These are phyloP conservation scores for Aethes cnicana DNA, from an alignment of 2,888 invertebrate genomes.

Conservation along the genomic window DNA sequence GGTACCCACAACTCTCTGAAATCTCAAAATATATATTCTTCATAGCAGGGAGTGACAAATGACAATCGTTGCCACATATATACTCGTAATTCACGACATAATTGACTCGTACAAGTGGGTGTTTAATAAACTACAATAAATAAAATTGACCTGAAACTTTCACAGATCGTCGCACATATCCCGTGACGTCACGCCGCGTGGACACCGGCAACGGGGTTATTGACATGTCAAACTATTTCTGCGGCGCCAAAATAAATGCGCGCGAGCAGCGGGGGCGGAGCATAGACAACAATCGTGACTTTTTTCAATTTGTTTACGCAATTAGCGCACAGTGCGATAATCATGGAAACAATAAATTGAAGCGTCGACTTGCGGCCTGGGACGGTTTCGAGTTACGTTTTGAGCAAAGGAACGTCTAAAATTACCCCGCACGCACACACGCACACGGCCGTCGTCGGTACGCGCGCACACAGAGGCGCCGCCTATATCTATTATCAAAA, in stretches of 20 bases:
- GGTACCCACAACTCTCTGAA: no score
- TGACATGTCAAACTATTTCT: slow-evolving; percentile 80
- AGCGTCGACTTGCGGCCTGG: slow-evolving; percentile 79
- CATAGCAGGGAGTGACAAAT: no score
- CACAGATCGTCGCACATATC: slow-evolving; percentile 60
- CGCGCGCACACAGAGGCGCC: slow-evolving; percentile 63
- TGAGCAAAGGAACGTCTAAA: slow-evolving; percentile 82
- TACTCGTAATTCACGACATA: slow-evolving; percentile 14
- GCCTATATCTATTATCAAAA: slow-evolving; percentile 83
- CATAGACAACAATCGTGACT: slow-evolving; percentile 34
- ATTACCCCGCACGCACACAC: slow-evolving; percentile 78
- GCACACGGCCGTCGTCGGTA: slow-evolving; percentile 52
- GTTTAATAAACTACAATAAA: slow-evolving; percentile 57
- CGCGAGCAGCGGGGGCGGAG: slow-evolving; percentile 60
- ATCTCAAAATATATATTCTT: no score
- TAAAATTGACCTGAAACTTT: slow-evolving; percentile 75
- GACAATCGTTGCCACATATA: no score
- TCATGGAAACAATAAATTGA: slow-evolving; percentile 80
- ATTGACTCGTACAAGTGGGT: slow-evolving; percentile 16
- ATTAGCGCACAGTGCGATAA: slow-evolving; percentile 61
- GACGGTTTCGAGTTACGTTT: slow-evolving; percentile 79
- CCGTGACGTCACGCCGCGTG: slow-evolving; percentile 72
- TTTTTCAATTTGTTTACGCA: slow-evolving; percentile 46
- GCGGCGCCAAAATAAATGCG: slow-evolving; percentile 78
- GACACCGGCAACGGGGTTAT: slow-evolving; percentile 76